phyloP scores from a whole-genome alignment of 2,888 invertebrate genomes.

The Pterostichus niger region DNA sequence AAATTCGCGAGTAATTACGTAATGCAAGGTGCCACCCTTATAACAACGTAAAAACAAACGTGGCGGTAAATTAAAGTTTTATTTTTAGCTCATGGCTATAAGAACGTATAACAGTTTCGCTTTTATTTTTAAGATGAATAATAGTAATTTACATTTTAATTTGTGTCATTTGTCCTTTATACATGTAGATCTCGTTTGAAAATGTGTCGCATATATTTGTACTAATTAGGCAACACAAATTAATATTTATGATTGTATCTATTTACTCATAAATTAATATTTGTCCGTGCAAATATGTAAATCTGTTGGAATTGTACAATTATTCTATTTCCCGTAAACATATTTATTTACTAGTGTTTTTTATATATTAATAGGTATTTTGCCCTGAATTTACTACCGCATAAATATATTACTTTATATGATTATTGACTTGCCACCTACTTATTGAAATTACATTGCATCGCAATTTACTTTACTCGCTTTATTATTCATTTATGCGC shows the following conservation, averaged over 20 bases:
- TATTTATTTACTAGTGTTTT: constrained; percentile 20
- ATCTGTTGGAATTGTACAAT: constrained; percentile 46
- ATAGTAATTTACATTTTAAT: constrained; percentile 33
- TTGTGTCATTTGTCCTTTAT: constrained; percentile 22
- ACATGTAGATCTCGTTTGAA: neutral
- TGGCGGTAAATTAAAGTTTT: constrained; percentile 31
- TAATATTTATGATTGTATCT: constrained; percentile 59
- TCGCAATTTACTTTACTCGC: constrained; percentile 1
- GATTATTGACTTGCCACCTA: constrained; percentile 50
- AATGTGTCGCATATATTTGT: constrained; percentile 54
- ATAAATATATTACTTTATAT: constrained; percentile 41
- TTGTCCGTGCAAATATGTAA: constrained; percentile 59
- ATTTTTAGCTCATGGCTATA: constrained; percentile 21
- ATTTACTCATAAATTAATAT: constrained; percentile 33
- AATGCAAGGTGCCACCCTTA: constrained; percentile 44
- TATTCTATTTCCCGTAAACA: constrained; percentile 54
- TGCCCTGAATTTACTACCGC: constrained; percentile 27
- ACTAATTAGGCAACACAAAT: constrained; percentile 60
- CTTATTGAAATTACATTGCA: constrained; percentile 28
- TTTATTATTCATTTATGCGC: constrained; percentile 26
- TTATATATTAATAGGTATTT: constrained; percentile 32
- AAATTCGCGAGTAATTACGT: constrained; percentile 14
- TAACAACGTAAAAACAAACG: neutral
- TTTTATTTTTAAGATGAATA: constrained; percentile 38
- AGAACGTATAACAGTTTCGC: neutral